phyloP scores from a whole-genome alignment of 2,888 invertebrate genomes.

The Oligia latruncula region DNA sequence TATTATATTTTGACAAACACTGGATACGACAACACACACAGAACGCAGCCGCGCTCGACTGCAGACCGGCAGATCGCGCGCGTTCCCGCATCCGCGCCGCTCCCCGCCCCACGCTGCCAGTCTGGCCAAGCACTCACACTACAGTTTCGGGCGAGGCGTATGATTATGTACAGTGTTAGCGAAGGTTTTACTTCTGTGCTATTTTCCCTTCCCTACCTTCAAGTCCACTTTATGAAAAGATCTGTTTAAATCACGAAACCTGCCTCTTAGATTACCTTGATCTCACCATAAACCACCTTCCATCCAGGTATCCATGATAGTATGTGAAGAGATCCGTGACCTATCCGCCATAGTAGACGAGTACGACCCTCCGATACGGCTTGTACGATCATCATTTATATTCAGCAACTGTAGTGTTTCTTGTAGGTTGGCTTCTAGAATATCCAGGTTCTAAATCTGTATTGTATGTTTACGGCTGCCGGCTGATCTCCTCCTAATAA shows the following conservation, averaged over 20 bases:
- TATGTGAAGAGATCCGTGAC: constrained; percentile 41
- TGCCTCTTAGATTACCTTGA: not conserved
- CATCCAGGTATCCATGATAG: constrained; percentile 38
- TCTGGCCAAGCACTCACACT: not conserved
- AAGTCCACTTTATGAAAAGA: not conserved
- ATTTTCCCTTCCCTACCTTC: not conserved
- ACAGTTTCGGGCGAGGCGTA: not conserved
- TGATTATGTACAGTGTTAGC: not conserved
- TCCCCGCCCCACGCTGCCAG: no score
- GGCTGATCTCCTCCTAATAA: not conserved
- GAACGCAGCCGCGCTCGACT: no score
- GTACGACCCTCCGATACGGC: constrained; percentile 43
- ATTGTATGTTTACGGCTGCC: not conserved
- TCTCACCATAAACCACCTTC: constrained; percentile 29
- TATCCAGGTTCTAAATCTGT: not conserved
- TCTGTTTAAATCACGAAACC: not conserved
- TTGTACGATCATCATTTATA: constrained; percentile 47
- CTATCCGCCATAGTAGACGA: constrained; percentile 45
- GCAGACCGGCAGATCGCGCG: no score
- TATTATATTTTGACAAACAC: no score
- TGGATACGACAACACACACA: no score
- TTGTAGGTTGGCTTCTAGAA: not conserved
- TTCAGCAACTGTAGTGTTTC: constrained; percentile 1
- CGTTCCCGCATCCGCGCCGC: no score
- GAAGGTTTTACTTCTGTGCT: not conserved